Base-by-base conservation (phyloP, 64 coral and sea anemone genomes). In the Dendrophyllia cribrosa region DNA sequence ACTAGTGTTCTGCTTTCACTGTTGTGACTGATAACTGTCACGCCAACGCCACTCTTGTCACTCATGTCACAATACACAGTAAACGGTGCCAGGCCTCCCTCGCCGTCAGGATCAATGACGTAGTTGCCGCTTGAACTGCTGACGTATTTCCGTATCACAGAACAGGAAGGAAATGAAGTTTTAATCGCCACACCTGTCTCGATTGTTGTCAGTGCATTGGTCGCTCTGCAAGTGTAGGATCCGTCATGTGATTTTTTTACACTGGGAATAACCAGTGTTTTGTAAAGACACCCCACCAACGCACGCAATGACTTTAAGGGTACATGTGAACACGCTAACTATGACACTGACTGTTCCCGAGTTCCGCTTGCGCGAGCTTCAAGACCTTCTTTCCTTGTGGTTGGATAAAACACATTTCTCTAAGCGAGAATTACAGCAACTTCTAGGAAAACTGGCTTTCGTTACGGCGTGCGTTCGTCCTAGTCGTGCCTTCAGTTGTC, bases 1-100 rank as follows among this genome's bases (percentile, higher is more conserved):
- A 80, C 77, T 0, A 44, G 12, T 19, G 58, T 80, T 80, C 77
- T 80, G 24, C n/a, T 80, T 14, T 80, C 77, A 44, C 77, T 80
- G 56, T 80, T n/a, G 15, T 80, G 77, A 80, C 58, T 61, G 13
- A 48, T 8, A n/a, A 75, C 46, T 75, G 72, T 75, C 72, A 75
- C 72, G 72, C 72, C 43, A 49, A 75, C 72, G 7, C 72, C 72
- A 75, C 46, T 75, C 17, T 75, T 75, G 72, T 75, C 72, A 75
- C 72, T 19, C 72, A 75, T 51, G 72, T 75, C 72, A 50, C 43
- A 75, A 43, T 50, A 74, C 26, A 47, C 71, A 0, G 43, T 51
- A 49, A 48, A 75, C 15, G 72, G 72, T 16, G 45, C 72, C 46
- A 75, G 43, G 43, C 72, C 71, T 17, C 71, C 71, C 13, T 1